These are phyloP conservation scores for Rhyacophila evoluta DNA, from an alignment of 2,888 invertebrate genomes.

Conservation along the genomic window DNA sequence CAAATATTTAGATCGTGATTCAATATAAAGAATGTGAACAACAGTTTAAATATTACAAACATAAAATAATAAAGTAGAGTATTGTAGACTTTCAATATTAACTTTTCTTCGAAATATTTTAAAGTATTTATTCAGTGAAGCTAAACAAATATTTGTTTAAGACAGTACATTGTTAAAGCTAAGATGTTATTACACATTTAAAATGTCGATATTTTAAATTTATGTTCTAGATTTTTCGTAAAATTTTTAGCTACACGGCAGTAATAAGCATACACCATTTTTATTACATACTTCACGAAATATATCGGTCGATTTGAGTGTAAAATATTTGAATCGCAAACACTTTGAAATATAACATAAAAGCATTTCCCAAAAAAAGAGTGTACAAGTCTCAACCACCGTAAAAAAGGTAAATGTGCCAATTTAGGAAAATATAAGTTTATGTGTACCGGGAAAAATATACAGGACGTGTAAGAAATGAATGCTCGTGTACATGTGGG, in stretches of 20 bases:
- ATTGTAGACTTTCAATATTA: too few relatives aligned
- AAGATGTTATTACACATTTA: neutral
- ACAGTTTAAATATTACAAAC: too few relatives aligned
- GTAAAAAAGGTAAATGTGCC: constrained; percentile 24
- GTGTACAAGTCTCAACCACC: constrained; percentile 9
- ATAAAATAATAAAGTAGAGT: too few relatives aligned
- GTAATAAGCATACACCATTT: constrained; percentile 19
- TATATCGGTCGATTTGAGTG: constrained; percentile 24
- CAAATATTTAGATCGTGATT: too few relatives aligned
- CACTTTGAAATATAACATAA: constrained; percentile 24
- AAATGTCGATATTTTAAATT: neutral
- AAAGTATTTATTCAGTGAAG: too few relatives aligned
- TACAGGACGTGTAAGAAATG: constrained; percentile 12
- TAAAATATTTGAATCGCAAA: constrained; percentile 22
- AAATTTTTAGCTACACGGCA: neutral
- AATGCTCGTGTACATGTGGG: neutral
- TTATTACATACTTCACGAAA: constrained; percentile 18
- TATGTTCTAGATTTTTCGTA: neutral
- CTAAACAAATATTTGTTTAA: too few relatives aligned
- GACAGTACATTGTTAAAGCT: too few relatives aligned
- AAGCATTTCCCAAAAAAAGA: constrained; percentile 18
- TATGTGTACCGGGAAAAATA: constrained; percentile 10
- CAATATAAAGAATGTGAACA: too few relatives aligned
- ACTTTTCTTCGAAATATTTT: too few relatives aligned
- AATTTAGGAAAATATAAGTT: constrained; percentile 24